phyloP scores from a whole-genome alignment of 2,113 vertebrate species.

The Chaetodon auriga region DNA sequence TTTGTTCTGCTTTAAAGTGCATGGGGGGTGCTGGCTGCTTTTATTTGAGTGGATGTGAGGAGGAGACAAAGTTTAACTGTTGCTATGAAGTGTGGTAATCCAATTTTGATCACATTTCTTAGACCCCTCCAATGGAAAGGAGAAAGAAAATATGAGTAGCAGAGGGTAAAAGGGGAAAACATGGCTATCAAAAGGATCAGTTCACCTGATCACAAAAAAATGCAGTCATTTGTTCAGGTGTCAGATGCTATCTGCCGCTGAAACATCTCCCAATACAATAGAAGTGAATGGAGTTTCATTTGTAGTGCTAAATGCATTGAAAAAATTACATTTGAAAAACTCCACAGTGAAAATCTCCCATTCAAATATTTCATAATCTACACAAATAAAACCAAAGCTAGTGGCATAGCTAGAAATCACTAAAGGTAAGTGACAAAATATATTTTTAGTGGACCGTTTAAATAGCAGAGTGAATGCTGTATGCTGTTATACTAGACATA shows the following conservation, averaged over 20 bases:
- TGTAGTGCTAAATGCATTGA: not conserved
- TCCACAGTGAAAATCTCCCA: not conserved
- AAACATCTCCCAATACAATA: not conserved
- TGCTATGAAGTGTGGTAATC: not conserved
- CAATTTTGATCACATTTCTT: not conserved
- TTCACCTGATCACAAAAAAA: not conserved
- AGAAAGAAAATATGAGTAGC: not conserved
- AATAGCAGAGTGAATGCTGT: not conserved
- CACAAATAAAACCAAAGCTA: not conserved
- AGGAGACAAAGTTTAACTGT: not conserved
- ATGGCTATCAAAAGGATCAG: conserved; percentile 1
- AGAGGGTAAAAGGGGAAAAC: not conserved
- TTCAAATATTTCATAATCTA: not conserved
- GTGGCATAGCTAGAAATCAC: not conserved
- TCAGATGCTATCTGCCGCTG: not conserved
- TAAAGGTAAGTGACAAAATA: too few relatives aligned
- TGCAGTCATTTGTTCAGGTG: not conserved
- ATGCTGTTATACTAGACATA: not conserved
- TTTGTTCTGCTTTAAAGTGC: not conserved
- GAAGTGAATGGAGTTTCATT: not conserved
- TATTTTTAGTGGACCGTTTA: not conserved
- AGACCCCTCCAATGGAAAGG: not conserved
- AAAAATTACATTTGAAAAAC: too few relatives aligned
- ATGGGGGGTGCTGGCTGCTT: not conserved
- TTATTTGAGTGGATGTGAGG: not conserved